Evolutionary conservation across 1,140 invertebrate genomes (phyloP).

Genomic region (Neodiprion pinetum): DNA sequence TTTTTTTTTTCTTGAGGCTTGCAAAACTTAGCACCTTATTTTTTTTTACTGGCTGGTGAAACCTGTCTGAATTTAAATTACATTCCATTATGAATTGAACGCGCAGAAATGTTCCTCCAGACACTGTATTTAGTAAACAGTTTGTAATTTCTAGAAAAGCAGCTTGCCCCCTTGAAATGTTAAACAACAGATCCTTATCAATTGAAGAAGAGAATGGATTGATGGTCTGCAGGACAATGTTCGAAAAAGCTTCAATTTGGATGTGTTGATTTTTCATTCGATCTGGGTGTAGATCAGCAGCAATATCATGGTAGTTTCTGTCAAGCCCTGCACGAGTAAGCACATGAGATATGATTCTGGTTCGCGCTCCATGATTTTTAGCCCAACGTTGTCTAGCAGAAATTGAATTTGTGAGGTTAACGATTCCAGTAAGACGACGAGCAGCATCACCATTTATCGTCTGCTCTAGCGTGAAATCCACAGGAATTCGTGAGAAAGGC

Average conservation of each 20-base stretch:
- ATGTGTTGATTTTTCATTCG: constrained; percentile 30
- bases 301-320: constrained; percentile 8
- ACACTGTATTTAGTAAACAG: constrained; percentile 30
- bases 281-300: neutral
- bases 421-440: constrained; percentile 13
- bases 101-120: constrained; percentile 24
- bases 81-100: constrained; percentile 36
- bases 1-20: constrained; percentile 33
- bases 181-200: constrained; percentile 27
- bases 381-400: constrained; percentile 33
- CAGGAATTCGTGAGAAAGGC: constrained; percentile 36
- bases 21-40: constrained; percentile 38
- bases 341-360: constrained; percentile 17
- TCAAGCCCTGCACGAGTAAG: constrained; percentile 11
- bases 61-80: constrained; percentile 29
- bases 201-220: neutral
- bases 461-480: constrained; percentile 40
- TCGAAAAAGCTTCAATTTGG: constrained; percentile 41
- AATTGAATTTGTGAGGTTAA: constrained; percentile 33
- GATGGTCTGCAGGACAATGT: constrained; percentile 42
- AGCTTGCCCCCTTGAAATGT: constrained; percentile 42
- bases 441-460: constrained; percentile 36
- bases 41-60: constrained; percentile 33
- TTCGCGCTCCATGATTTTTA: constrained; percentile 23
- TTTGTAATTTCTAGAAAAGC: constrained; percentile 34